phyloP scores from a whole-genome alignment of 2,888 invertebrate genomes.

The Diaprepes abbreviatus region DNA sequence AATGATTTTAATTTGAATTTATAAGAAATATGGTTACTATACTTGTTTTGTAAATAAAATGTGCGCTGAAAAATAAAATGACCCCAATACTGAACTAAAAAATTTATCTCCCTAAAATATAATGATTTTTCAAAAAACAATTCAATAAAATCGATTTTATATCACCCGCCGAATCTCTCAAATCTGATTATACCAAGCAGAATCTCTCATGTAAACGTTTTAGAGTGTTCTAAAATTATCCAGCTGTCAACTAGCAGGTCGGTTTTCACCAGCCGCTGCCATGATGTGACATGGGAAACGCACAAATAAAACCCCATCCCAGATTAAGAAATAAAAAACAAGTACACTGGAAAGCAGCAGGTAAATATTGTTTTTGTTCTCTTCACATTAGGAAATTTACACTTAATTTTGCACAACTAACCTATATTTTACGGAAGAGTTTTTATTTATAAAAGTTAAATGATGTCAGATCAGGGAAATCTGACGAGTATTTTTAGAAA shows the following conservation, averaged over 20 bases:
- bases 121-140: too few species aligned
- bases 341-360: constrained; percentile 89
- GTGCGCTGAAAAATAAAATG: too few species aligned
- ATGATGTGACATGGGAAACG: constrained; percentile 74
- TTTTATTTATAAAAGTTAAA: constrained; percentile 28
- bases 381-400: background rate
- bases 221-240: constrained; percentile 36
- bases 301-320: constrained; percentile 73
- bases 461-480: constrained; percentile 44
- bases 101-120: too few species aligned
- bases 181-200: background rate
- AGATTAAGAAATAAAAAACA: constrained; percentile 78
- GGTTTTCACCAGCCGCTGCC: constrained; percentile 52
- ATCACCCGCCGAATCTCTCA: constrained; percentile 26
- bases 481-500: constrained; percentile 41
- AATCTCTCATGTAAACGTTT: background rate
- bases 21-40: too few species aligned
- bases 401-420: background rate
- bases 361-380: constrained; percentile 69
- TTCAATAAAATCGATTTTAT: constrained; percentile 14
- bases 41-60: too few species aligned
- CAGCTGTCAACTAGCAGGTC: constrained; percentile 35
- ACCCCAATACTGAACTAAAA: too few species aligned
- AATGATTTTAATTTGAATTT: too few species aligned
- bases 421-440: background rate